Evolutionary conservation across 2,888 invertebrate genomes (phyloP), one percentile per base, ranked within the genome.

Genomic region (Drosophila recens): DNA sequence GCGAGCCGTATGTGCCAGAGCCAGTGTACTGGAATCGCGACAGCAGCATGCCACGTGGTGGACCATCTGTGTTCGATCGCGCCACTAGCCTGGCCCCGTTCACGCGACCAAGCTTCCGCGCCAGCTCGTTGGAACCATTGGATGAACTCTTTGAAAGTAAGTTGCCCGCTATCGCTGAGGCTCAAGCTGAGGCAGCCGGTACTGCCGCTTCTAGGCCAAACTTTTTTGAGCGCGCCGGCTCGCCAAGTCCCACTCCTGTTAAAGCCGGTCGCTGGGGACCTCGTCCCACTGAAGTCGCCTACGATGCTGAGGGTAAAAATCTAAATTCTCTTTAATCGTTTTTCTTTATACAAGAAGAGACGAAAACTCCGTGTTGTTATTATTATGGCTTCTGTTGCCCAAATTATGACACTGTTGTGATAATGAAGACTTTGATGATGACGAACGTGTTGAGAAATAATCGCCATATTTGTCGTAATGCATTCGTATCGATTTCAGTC

Each of bases 251-350:
- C 89, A 96, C 96, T 90, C 96, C 96, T 61, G 95, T 95, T 92
- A 96, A 96, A 94, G 94, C 94, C 90, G 95, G 95, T 92, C 94
- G 94, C 91, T 95, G 94, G 93, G 94, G 93, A 88, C 95, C 96
- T 82, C 94, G 95, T 80, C 94, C 95, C 91, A 94, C 94, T 90
- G 95, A 96, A 93, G 94, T 96, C 91, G 95, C 95, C 87, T 96
- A 94, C 93, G 96, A 96, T 93, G 94, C 95, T 93, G 95, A 96
- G 92, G 96, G 96, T 94, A 95, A 94, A 94, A 93, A 53, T 72
- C 79, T 48, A 90, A 90, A 84, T 83, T 85, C 67, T 63, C 61
- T 65, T 30, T 72, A 69, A 67, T 53, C 71, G 73, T 69, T 79
- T 51, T 77, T 74, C 71, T 69, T 67, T 62, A 70, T 76, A 71